Conservation (phyloP, 1,140 invertebrate species). For the Eufriesea mexicana region DNA sequence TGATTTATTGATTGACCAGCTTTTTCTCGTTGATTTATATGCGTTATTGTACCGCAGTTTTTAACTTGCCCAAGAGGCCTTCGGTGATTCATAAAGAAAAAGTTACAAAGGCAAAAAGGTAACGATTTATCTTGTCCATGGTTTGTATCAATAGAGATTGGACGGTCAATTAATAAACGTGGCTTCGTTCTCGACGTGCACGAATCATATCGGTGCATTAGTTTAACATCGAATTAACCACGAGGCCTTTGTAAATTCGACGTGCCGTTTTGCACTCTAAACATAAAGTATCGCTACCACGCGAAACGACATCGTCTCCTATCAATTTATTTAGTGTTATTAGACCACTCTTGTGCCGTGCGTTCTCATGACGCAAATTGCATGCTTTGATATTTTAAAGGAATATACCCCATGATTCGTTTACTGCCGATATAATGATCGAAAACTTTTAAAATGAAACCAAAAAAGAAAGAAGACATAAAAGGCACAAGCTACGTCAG, state of each 20-base stretch:
- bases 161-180: slow-evolving; percentile 45
- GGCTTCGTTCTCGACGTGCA: background rate
- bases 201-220: slow-evolving; percentile 1
- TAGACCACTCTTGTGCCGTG: slow-evolving; percentile 19
- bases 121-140: background rate
- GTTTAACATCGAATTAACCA: slow-evolving; percentile 8
- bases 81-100: background rate
- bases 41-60: slow-evolving; percentile 3
- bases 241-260: slow-evolving; percentile 46
- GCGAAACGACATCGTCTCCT: slow-evolving; percentile 32
- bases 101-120: background rate
- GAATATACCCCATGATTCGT: slow-evolving; percentile 28
- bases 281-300: slow-evolving; percentile 33
- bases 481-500: background rate
- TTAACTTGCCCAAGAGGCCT: slow-evolving; percentile 35
- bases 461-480: slow-evolving; percentile 3
- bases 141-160: slow-evolving; percentile 19
- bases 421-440: background rate
- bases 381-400: slow-evolving; percentile 59
- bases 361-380: slow-evolving; percentile 6
- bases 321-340: slow-evolving; percentile 40
- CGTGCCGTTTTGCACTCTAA: slow-evolving; percentile 43
- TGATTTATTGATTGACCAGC: slow-evolving; percentile 30
- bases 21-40: slow-evolving; percentile 22
- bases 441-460: background rate